Evolutionary conservation across 1,140 invertebrate species (phyloP), one percentile per base, ranked within the genome.

Genomic region (Phthorimaea operculella): DNA sequence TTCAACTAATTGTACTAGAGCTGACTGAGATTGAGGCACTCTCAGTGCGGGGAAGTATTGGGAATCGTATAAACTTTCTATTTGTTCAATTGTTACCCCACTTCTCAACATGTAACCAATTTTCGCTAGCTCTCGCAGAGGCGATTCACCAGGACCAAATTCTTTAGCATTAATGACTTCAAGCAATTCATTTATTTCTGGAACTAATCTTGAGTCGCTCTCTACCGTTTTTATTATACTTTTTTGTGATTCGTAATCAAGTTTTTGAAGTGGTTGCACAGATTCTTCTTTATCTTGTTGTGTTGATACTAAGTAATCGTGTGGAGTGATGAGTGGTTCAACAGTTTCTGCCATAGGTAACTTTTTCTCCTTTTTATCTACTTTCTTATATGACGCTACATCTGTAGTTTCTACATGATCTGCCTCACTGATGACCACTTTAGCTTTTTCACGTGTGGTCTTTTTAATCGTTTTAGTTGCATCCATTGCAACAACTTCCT

Each of bases 1-100:
- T 72, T 95, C 93, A 0, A 95, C 92, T 42, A 95, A 84, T 66
- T 92, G 92, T 3, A 96, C 92, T 59, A 95, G 84, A 11, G 93
- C 92, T 36, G 92, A 91, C 81, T 95, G 93, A 1, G 92, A 91
- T 65, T 93, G 90, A 0, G 93, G 92, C 5, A 91, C 90, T 66
- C 89, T 88, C 34, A 95, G 74, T 34, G 92, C 89, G 21, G 93
- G 92, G 66, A 95, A 95, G 63, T 91, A 89, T 62, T 93, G 89
- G 12, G 93, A 90, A 63, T 92, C 89, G 64, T 94, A 94, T 36
- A 92, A 84, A 55, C 90, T 90, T 55, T 90, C 92, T 36, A 96
- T 93, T 79, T 95, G 90, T 69, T 90, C 90, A 10, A 91, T 90
- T 8, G 90, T 89, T 15, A 94, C 88, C 51, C 94, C 94, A 64